Conservation (phyloP, 2,113 vertebrate genomes). For the Oreochromis niloticus region DNA sequence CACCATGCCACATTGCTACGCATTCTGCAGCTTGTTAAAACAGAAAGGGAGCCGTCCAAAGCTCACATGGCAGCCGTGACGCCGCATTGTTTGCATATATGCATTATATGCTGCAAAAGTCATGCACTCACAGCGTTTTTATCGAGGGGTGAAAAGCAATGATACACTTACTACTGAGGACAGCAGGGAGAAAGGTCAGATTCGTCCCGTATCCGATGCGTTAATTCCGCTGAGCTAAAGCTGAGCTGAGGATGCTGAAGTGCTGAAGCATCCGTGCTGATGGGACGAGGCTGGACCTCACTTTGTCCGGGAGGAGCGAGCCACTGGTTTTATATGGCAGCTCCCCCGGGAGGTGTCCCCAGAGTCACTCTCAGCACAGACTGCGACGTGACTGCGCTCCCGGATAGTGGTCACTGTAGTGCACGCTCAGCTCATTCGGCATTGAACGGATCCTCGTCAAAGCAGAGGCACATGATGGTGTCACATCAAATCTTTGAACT, state of each 20-base stretch:
- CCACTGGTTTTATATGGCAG: slow-evolving; percentile 53
- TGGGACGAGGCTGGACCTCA: slow-evolving; percentile 38
- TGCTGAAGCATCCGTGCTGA: slow-evolving; percentile 65
- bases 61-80: neutral
- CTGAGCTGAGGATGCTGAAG: slow-evolving; percentile 63
- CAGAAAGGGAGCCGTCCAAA: neutral
- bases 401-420: slow-evolving; percentile 12
- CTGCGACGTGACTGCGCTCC: slow-evolving; percentile 20
- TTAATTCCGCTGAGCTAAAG: slow-evolving; percentile 56
- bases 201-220: slow-evolving; percentile 3
- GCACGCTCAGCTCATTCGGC: neutral
- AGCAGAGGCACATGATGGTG: neutral
- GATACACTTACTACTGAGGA: slow-evolving; percentile 37
- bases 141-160: neutral
- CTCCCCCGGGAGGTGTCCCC: slow-evolving; percentile 46
- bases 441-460: neutral
- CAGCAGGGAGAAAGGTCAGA: neutral
- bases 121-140: neutral
- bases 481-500: neutral
- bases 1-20: neutral
- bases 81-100: neutral
- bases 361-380: neutral
- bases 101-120: neutral
- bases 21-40: neutral
- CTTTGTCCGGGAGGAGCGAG: slow-evolving; percentile 47